These are phyloP conservation scores for Drosophila tropicalis DNA, from an alignment of 1,140 invertebrate species.

Conservation along the genomic window DNA sequence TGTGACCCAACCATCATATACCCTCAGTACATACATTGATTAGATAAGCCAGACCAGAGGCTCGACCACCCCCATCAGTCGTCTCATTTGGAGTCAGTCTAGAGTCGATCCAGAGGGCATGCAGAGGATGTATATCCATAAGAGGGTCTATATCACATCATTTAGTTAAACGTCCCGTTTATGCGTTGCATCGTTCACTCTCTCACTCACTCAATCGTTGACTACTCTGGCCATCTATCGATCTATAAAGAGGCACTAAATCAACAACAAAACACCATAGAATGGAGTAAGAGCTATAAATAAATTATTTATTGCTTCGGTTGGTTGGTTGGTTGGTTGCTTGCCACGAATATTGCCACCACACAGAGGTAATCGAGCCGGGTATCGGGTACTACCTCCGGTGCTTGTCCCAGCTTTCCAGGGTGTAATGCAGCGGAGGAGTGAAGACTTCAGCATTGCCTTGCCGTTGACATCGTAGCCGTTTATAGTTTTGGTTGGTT, in stretches of 20 bases:
- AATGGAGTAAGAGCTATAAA: slow-evolving; percentile 72
- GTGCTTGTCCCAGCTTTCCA: slow-evolving; percentile 7
- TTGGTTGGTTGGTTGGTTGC: slow-evolving; percentile 42
- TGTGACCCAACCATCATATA: slow-evolving; percentile 59
- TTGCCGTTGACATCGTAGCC: no score
- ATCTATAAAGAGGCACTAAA: slow-evolving; percentile 76
- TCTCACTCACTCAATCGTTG: slow-evolving; percentile 19
- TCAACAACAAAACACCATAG: slow-evolving; percentile 67
- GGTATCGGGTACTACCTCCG: slow-evolving; percentile 18
- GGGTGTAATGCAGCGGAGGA: slow-evolving; percentile 30
- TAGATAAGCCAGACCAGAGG: slow-evolving; percentile 56
- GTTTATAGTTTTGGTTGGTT: slow-evolving; percentile 1
- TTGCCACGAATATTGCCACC: slow-evolving; percentile 66
- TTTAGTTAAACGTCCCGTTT: slow-evolving; percentile 43
- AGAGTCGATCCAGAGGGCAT: no score
- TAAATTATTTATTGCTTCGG: slow-evolving; percentile 80
- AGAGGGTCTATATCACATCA: slow-evolving; percentile 2
- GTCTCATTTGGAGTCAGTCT: not conserved
- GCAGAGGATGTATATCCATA: not conserved
- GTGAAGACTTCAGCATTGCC: not conserved
- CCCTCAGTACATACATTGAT: slow-evolving; percentile 46
- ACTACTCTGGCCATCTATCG: slow-evolving; percentile 47
- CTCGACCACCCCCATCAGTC: slow-evolving; percentile 10
- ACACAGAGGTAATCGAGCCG: slow-evolving; percentile 66
- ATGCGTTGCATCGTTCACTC: slow-evolving; percentile 23